Evolutionary conservation across 2,888 invertebrate genomes (phyloP).

Genomic region (Alviniconcha strummeri): DNA sequence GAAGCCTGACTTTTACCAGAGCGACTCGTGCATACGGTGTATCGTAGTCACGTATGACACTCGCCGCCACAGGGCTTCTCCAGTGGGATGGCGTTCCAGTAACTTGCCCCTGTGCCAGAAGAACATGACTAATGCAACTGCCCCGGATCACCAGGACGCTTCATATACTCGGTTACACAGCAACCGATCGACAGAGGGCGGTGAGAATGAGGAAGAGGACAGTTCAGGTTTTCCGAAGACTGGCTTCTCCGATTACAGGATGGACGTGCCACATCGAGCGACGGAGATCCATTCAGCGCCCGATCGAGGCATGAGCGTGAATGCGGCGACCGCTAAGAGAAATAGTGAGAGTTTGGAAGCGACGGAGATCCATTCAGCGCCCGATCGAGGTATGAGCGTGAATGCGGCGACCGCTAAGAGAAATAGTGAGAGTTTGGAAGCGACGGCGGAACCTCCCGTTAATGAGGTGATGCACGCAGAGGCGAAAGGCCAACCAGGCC

Average conservation of each 20-base stretch:
- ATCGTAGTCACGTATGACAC: background rate
- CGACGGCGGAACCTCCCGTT: too few relatives aligned
- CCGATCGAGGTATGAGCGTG: too few relatives aligned
- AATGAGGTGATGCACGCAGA: too few relatives aligned
- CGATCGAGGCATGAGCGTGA: too few relatives aligned
- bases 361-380: too few relatives aligned
- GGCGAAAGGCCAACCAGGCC: too few relatives aligned
- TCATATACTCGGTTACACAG: background rate
- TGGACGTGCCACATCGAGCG: background rate
- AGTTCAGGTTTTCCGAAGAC: conserved; percentile 1
- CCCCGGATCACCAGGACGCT: background rate
- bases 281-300: too few relatives aligned
- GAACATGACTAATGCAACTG: background rate
- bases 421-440: too few relatives aligned
- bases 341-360: too few relatives aligned
- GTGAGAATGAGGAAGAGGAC: background rate
- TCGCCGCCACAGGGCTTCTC: background rate
- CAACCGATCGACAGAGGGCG: background rate
- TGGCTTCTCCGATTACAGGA: conserved; percentile 7
- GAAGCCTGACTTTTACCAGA: conserved; percentile 6
- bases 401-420: too few relatives aligned
- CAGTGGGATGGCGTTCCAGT: conserved; percentile 19
- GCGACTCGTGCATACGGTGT: conserved; percentile 19
- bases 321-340: too few relatives aligned
- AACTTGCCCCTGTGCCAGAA: conserved; percentile 1